Evolutionary conservation across 2,113 vertebrate genomes (phyloP), one percentile per base, ranked within the genome.

Genomic region (Galemys pyrenaicus): DNA sequence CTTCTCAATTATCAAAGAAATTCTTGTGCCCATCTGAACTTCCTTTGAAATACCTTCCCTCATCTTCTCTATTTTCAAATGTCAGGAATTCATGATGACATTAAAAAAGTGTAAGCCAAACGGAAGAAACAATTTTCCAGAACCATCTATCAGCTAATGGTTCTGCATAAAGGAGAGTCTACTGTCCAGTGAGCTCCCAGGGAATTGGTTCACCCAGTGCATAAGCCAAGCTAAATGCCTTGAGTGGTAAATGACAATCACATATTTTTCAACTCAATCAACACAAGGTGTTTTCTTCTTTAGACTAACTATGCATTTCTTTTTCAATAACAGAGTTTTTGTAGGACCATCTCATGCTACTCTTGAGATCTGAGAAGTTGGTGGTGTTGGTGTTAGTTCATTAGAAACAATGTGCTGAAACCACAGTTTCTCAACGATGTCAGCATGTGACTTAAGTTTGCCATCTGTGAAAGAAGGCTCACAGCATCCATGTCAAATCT

Each of bases 71-170:
- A 30, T 56, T 73, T 87, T 87, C 51, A 60, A 79, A 58, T 41
- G 1, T 49, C 20, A 44, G 37, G 56, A 26, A 32, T 17, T 10
- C 0, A 0, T 2, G 19, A 17, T 30, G 20, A 9, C 6, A 13
- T 13, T 19, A 65, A 26, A 10, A 75, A 6, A 56, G 3, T 20
- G 12, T n/a, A 39, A 77, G 54, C 46, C 41, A 77, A 35, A 64
- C 54, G 64, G 54, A 68, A 39, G 35, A 44, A 2, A 1, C 10
- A 13, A 2, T 3, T 9, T 74, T 37, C n/a, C 46, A 20, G n/a
- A 49, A 44, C 13, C 9, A 20, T 70, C 32, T 28, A 20, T 20
- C 8, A 26, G n/a, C 28, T 51, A 12, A 17, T 2, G 8, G 26
- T 51, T 74, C 51, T 37, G 19, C 37, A 46, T 37, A 80, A 86